A percentile compares a stretch with the other conserved stretches of the same genome.
These are phyloP conservation scores for Pristionchus arcanus DNA, from an alignment of 2,888 invertebrate genomes.

Conservation along the genomic window DNA sequence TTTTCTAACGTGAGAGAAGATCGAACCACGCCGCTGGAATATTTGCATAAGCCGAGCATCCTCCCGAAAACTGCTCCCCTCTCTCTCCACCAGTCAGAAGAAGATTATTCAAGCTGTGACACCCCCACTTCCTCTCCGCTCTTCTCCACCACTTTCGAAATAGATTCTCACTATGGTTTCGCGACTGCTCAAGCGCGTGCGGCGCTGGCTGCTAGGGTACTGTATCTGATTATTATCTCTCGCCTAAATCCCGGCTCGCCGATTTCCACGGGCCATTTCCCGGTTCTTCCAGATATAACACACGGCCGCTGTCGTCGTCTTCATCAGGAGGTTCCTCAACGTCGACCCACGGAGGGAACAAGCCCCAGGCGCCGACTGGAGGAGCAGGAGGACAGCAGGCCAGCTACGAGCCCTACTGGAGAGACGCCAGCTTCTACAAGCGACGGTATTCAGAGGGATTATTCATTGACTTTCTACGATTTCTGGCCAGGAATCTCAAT, in stretches of 20 bases:
- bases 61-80: constrained; percentile 19
- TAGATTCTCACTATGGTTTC: constrained; percentile 16
- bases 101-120: constrained; percentile 27
- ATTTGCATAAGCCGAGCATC: constrained; percentile 1
- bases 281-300: neutral
- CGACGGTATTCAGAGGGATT: constrained; percentile 64
- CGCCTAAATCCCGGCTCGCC: constrained; percentile 6
- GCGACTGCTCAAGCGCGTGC: neutral
- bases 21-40: constrained; percentile 22
- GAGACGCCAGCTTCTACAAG: constrained; percentile 75
- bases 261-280: neutral
- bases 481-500: too few species aligned
- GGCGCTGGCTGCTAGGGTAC: constrained; percentile 14
- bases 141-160: neutral
- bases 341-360: constrained; percentile 7
- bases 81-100: neutral
- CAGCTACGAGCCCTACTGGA: constrained; percentile 76
- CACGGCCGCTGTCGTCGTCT: constrained; percentile 50
- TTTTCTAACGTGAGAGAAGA: constrained; percentile 4
- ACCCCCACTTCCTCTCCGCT: neutral
- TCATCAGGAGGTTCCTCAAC: constrained; percentile 56
- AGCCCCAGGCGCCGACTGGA: neutral
- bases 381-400: neutral
- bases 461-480: neutral
- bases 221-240: neutral